Evolutionary conservation across 1,140 invertebrate species (phyloP).

Genomic region (Pentalonia nigronervosa): DNA sequence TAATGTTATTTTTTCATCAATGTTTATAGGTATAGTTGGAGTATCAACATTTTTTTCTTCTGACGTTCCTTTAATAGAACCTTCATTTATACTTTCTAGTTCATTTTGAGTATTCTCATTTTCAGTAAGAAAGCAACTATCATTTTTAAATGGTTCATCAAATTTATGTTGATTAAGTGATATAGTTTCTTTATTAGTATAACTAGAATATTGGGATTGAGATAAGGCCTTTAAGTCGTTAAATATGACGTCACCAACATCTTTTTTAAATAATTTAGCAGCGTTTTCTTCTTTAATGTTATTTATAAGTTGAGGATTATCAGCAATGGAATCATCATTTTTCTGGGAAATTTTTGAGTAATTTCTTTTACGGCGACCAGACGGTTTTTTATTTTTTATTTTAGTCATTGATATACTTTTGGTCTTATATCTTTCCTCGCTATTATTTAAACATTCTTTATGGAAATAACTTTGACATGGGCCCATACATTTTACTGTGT

Average conservation of each 20-base stretch:
- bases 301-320: neutral
- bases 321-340: neutral
- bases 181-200: neutral
- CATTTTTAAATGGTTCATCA: neutral
- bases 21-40: neutral
- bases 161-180: neutral
- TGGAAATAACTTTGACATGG: conserved; percentile 68
- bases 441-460: conserved; percentile 63
- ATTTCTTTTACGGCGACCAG: neutral
- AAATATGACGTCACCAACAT: neutral
- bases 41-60: neutral
- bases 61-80: neutral
- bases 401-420: conserved; percentile 61
- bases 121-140: neutral
- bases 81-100: neutral
- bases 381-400: neutral
- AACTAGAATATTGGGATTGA: neutral
- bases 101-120: neutral
- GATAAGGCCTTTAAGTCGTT: neutral
- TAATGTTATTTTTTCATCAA: neutral
- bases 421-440: conserved; percentile 12
- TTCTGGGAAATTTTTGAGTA: neutral
- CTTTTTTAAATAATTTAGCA: conserved; percentile 8
- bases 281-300: neutral
- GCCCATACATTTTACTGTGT: conserved; percentile 73